These are phyloP conservation scores for Clarias platycephalus DNA, from an alignment of 2,797 vertebrate species.

Conservation along the genomic window DNA sequence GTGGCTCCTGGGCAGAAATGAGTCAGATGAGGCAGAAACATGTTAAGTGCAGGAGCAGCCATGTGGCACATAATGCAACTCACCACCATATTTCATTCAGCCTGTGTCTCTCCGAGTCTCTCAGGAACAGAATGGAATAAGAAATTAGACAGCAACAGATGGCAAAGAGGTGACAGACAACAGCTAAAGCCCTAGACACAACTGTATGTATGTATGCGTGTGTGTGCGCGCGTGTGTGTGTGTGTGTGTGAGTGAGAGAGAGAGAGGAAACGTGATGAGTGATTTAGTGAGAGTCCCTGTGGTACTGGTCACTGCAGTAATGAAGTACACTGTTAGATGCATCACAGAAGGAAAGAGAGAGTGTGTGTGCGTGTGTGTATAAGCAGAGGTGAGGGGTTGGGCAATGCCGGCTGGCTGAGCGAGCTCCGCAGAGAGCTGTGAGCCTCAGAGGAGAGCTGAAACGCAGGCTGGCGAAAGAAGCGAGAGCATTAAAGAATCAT, in stretches of 20 bases:
- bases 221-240: not conserved
- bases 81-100: conserved; percentile 41
- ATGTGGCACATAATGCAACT: conserved; percentile 25
- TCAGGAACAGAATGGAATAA: conserved; percentile 36
- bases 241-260: conserved; percentile 2
- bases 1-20: conserved; percentile 16
- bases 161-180: conserved; percentile 41
- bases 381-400: conserved; percentile 43
- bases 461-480: conserved; percentile 56
- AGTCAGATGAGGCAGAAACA: conserved; percentile 22
- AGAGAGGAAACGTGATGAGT: conserved; percentile 41
- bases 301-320: conserved; percentile 37
- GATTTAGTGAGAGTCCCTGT: conserved; percentile 62
- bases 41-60: conserved; percentile 23
- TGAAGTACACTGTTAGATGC: conserved; percentile 52
- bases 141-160: conserved; percentile 50
- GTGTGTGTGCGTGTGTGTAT: not conserved
- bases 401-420: conserved; percentile 42
- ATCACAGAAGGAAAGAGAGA: conserved; percentile 29
- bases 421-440: conserved; percentile 29
- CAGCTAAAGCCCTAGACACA: conserved; percentile 40
- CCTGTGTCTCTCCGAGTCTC: conserved; percentile 37
- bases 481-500: conserved; percentile 38
- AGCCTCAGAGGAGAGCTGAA: conserved; percentile 49
- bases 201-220: not conserved